Evolutionary conservation across 2,888 invertebrate genomes (phyloP), one percentile per base, ranked within the genome.

Genomic region (Malthinus flaveolus): DNA sequence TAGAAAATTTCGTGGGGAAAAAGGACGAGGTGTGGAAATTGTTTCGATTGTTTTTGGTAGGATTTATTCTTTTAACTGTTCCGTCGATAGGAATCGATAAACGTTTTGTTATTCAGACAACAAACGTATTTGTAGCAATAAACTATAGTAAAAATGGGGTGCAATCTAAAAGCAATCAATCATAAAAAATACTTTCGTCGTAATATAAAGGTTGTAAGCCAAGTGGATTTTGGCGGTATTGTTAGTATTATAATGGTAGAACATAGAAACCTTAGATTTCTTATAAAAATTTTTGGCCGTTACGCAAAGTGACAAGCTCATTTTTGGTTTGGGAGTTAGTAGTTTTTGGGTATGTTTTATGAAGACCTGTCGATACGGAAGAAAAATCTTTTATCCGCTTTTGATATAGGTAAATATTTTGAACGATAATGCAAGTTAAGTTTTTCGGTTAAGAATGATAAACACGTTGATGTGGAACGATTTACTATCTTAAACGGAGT

Each of bases 161-260:
- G 32, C 32, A 50, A 50, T 50, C 39, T 50, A 32, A 8, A 50
- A 50, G 23, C 37, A 50, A 50, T 50, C 49, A 32, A 50, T 50
- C 49, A 50, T 13, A 32, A 42, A 32, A 42, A 49, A 50, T 42
- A 35, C 36, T 31, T 36, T 49, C 13, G 49, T 39, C 39, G 39
- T 37, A 50, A 32, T 23, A 32, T n/a, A 50, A 39, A 42, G 15
- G 39, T 42, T 42, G 13, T 15, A 13, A 6, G 10, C 23, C n/a
- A 42, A 42, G 9, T 42, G 15, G 23, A 15, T 42, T 42, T 42
- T 23, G 23, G 23, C 5, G 23, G 23, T 23, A 23, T 23, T 23
- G 23, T 23, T 23, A 23, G 23, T 23, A 23, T 3, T 7, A 42
- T 15, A 42, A 15, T 42, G 23, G 23, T 42, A 6, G 13, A 42